Evolutionary conservation across 2,113 vertebrate species (phyloP), one percentile per base, ranked within the genome.

Genomic region (Prietella phreatophila): DNA sequence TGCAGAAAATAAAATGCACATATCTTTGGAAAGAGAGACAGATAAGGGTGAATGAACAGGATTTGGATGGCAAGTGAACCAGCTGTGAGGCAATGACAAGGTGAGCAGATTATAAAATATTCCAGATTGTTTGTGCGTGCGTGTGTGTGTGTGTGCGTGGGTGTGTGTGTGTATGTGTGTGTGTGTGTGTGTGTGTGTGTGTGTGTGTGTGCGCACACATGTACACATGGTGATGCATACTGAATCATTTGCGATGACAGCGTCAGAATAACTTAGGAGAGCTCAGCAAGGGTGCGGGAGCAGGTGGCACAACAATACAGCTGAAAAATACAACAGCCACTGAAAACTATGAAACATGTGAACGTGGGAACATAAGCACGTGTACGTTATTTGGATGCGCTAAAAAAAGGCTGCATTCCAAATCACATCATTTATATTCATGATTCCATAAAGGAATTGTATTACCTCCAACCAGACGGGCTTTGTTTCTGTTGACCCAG

Each of bases 131-230:
- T 67, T 89, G 76, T 58, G 50, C 82, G 73, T 88, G 73, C 8
- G 39, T 67, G 67, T 88, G 76, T 58, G 50, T 89, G 76, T 58
- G 50, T 83, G 73, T 88, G 73, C 14, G 39, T 67, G 67, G 88
- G 76, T 58, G 50, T 83, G 73, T 67, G 47, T 86, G 63, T n/a
- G n/a, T n/a, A n/a, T 89, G 55, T 73, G 61, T 89, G 76, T 58
- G 50, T 83, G 73, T 88, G 73, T 14, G 30, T 67, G 67, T 88
- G 76, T 58, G 50, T 89, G 76, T 58, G 50, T 83, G 73, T 88
- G 73, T 20, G 39, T 67, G 67, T 89, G 76, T 58, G 50, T 83
- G 73, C 73, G n/a, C n/a, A n/a, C n/a, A 42, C 63, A 67, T 87
- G 78, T 14, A 30, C 25, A 33, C 84, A 86, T 36, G 85, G 33